Percentiles rank a stretch among this genome's conserved stretches.
Evolutionary conservation across 2,113 vertebrate species (phyloP).

Genomic region (Pterocles burchelli): DNA sequence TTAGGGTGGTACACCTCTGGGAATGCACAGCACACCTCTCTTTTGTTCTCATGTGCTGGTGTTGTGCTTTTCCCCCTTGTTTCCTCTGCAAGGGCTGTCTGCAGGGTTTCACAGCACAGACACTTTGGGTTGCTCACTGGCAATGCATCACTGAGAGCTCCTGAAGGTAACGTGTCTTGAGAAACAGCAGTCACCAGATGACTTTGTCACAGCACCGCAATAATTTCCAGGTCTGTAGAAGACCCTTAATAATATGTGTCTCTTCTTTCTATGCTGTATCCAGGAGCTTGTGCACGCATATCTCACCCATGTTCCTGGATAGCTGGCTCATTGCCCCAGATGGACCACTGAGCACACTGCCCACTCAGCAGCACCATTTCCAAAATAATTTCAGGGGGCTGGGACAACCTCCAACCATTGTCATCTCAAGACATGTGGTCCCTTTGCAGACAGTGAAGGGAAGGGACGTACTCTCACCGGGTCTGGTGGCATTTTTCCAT

Average conservation of each 20-base stretch:
- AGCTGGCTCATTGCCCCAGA: background rate
- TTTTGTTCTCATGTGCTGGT: background rate
- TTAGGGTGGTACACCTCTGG: background rate
- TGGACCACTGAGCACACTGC: background rate
- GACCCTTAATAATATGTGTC: background rate
- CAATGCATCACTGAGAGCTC: background rate
- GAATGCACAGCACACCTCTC: background rate
- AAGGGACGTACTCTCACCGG: accelerated
- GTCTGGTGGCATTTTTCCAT: background rate
- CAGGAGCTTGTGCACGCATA: background rate
- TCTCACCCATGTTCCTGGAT: background rate
- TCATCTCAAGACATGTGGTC: background rate
- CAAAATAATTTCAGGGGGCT: background rate
- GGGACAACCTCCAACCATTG: background rate
- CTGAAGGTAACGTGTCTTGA: background rate
- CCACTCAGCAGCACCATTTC: background rate
- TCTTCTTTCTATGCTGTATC: background rate
- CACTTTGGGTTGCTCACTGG: background rate
- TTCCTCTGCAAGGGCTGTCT: background rate
- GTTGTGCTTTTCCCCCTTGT: background rate
- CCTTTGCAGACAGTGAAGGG: background rate
- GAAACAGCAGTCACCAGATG: background rate
- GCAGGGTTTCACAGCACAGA: background rate
- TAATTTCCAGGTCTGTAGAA: background rate
- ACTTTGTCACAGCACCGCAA: background rate